These are phyloP conservation scores for Globicephala melas DNA, from an alignment of 2,113 vertebrate genomes.

Conservation along the genomic window DNA sequence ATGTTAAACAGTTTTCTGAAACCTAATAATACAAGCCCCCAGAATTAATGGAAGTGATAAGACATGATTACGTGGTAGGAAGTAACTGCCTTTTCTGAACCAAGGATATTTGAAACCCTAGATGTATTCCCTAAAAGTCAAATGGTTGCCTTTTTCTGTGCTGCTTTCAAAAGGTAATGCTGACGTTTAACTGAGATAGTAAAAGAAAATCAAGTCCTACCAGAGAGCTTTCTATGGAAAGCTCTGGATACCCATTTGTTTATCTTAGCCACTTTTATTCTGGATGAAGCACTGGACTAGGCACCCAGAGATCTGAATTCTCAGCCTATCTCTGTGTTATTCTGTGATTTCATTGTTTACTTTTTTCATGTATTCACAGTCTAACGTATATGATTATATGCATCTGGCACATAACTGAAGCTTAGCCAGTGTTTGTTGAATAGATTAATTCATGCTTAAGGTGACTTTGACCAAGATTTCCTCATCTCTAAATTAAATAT, in stretches of 20 bases:
- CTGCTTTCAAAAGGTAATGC: neutral
- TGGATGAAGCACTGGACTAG: neutral
- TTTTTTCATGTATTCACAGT: neutral
- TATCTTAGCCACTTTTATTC: neutral
- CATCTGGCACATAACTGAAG: neutral
- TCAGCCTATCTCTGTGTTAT: neutral
- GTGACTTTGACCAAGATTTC: neutral
- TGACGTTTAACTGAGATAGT: neutral
- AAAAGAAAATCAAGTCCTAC: neutral
- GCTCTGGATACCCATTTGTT: neutral
- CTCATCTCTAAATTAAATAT: neutral
- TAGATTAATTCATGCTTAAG: neutral
- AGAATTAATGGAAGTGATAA: neutral
- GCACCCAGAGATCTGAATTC: neutral
- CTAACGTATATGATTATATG: neutral
- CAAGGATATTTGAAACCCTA: neutral
- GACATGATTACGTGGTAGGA: neutral
- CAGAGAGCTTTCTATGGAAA: neutral
- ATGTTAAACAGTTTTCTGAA: neutral
- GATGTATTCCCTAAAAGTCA: neutral
- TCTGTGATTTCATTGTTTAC: neutral
- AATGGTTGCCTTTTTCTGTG: neutral
- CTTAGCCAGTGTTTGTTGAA: neutral
- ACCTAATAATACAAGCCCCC: neutral
- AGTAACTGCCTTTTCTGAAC: conserved; percentile 8